Conservation (phyloP, 2,888 invertebrate genomes). For the Orgyia antiqua region DNA sequence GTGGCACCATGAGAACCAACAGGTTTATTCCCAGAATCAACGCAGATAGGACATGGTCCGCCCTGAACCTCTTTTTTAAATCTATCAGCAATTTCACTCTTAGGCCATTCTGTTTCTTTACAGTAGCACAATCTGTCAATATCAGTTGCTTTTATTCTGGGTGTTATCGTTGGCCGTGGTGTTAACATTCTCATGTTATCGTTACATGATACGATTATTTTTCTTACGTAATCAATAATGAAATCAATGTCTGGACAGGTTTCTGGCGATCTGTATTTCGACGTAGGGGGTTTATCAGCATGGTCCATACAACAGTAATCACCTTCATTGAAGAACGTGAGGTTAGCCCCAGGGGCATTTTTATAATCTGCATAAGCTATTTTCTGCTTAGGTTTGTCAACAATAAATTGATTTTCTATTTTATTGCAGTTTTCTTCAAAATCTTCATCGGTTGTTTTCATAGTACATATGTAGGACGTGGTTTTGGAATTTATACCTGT, state of each 20-base stretch:
- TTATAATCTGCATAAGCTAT: conserved; percentile 55
- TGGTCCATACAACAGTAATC: conserved; percentile 59
- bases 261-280: conserved; percentile 54
- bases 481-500: conserved; percentile 66
- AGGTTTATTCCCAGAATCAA: conserved; percentile 37
- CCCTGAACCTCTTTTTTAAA: conserved; percentile 52
- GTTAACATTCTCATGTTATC: conserved; percentile 72
- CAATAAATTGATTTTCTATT: conserved; percentile 43
- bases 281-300: conserved; percentile 61
- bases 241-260: conserved; percentile 59
- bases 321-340: conserved; percentile 55
- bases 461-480: conserved; percentile 63
- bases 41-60: conserved; percentile 56
- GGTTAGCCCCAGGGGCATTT: conserved; percentile 60
- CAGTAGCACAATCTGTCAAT: conserved; percentile 65
- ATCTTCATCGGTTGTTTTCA: conserved; percentile 61
- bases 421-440: conserved; percentile 55
- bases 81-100: conserved; percentile 49
- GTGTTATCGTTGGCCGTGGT: conserved; percentile 55
- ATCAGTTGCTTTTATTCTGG: conserved; percentile 63
- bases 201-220: conserved; percentile 64
- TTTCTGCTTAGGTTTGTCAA: conserved; percentile 40
- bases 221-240: conserved; percentile 63
- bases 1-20: conserved; percentile 26
- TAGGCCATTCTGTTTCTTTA: conserved; percentile 58